A percentile compares a stretch with the other conserved stretches of the same genome.
These are phyloP conservation scores for Mimumesa dahlbomi DNA, from an alignment of 2,888 invertebrate genomes.

Conservation along the genomic window DNA sequence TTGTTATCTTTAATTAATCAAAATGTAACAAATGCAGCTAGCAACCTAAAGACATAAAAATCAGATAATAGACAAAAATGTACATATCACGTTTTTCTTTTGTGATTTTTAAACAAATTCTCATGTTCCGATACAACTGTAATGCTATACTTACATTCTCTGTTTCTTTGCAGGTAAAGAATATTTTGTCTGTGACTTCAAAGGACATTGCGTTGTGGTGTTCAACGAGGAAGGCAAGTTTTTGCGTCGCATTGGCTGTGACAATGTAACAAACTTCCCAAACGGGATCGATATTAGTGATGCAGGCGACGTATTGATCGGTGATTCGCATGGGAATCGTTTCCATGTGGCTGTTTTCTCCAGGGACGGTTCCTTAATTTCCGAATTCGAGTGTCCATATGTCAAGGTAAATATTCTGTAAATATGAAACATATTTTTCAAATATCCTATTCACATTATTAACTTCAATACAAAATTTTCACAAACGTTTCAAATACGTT, in stretches of 20 bases:
- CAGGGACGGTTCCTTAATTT: slow-evolving; percentile 91
- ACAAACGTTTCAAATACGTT: too few species aligned
- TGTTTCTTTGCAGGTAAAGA: slow-evolving; percentile 86
- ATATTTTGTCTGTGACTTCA: slow-evolving; percentile 98
- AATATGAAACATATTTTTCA: too few species aligned
- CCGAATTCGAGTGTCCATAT: slow-evolving; percentile 98
- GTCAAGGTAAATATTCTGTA: slow-evolving; percentile 88
- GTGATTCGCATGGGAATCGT: slow-evolving; percentile 98
- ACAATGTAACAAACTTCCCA: slow-evolving; percentile 97
- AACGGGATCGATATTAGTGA: slow-evolving; percentile 99
- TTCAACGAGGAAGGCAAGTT: slow-evolving; percentile 96
- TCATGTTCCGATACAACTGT: neutral
- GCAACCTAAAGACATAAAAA: too few species aligned
- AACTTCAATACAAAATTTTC: too few species aligned
- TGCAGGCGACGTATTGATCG: slow-evolving; percentile 97
- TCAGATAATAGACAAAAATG: too few species aligned
- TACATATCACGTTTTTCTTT: too few species aligned
- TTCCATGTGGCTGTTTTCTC: slow-evolving; percentile 98
- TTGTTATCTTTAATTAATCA: too few species aligned
- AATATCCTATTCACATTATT: too few species aligned
- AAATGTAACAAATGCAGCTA: too few species aligned
- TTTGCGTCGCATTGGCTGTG: slow-evolving; percentile 95
- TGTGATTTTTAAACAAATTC: too few species aligned
- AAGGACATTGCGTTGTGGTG: slow-evolving; percentile 98
- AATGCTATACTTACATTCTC: slow-evolving; percentile 5